These are phyloP conservation scores for Actinernus sp. DNA, from an alignment of 92 coral and sea anemone genomes.

Conservation along the genomic window DNA sequence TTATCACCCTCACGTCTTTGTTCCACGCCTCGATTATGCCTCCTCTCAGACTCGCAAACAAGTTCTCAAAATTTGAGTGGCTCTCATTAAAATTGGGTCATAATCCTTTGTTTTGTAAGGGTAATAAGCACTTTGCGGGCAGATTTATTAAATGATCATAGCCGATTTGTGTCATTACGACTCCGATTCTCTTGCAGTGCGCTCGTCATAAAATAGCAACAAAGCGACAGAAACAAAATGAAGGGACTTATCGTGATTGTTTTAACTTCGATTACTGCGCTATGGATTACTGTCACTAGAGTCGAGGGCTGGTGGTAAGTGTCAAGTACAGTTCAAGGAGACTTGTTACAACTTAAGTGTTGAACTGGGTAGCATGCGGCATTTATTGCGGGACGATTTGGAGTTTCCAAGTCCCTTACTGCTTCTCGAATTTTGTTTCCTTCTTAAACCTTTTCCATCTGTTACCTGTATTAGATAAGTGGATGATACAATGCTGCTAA, in stretches of 20 bases:
- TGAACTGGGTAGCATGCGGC: no score
- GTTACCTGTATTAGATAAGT: no score
- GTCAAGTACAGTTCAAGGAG: no score
- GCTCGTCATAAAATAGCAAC: conserved; percentile 37
- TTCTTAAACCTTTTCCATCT: no score
- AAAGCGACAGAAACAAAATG: conserved; percentile 59
- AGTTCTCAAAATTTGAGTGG: conserved; percentile 75
- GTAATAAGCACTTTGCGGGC: conserved; percentile 65
- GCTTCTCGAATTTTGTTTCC: no score
- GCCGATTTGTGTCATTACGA: background rate
- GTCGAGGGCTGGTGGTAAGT: background rate
- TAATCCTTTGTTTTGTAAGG: conserved; percentile 86
- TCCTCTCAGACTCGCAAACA: conserved; percentile 74
- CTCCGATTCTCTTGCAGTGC: conserved; percentile 23
- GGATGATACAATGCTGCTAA: no score
- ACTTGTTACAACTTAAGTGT: no score
- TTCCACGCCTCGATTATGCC: conserved; percentile 73
- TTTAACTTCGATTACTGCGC: background rate
- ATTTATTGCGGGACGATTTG: no score
- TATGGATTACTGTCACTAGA: background rate
- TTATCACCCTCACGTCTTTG: conserved; percentile 58
- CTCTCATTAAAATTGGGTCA: conserved; percentile 48
- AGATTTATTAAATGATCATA: conserved; percentile 59
- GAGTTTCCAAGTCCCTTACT: no score
- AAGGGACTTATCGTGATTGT: no score